Evolutionary conservation across 2,888 invertebrate genomes (phyloP).

Genomic region (Eupithecia vulgata): DNA sequence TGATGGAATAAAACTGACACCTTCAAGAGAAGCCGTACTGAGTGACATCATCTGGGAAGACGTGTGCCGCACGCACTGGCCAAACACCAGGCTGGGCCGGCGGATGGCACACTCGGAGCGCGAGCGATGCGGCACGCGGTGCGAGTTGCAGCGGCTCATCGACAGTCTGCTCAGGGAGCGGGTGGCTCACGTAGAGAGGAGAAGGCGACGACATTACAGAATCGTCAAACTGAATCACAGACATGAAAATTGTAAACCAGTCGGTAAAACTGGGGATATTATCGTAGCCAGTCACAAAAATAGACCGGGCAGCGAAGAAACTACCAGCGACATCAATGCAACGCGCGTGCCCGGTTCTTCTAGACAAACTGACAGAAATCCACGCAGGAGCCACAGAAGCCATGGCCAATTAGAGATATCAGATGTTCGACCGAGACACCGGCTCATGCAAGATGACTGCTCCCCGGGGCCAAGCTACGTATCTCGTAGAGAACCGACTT

Average conservation of each 20-base stretch:
- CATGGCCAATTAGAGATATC: conserved; percentile 58
- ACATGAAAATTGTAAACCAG: conserved; percentile 70
- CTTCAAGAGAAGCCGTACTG: conserved; percentile 77
- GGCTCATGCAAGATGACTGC: conserved; percentile 58
- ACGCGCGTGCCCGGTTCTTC: not conserved
- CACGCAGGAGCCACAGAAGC: conserved; percentile 59
- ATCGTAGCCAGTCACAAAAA: conserved; percentile 79
- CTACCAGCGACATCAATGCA: conserved; percentile 61
- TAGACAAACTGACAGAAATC: conserved; percentile 14
- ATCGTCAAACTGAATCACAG: conserved; percentile 77
- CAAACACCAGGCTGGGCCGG: conserved; percentile 71
- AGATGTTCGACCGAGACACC: conserved; percentile 52
- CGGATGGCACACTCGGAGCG: conserved; percentile 66
- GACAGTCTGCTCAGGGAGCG: conserved; percentile 74
- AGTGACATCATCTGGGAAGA: conserved; percentile 81
- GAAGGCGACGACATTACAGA: conserved; percentile 75
- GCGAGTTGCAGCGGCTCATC: conserved; percentile 74
- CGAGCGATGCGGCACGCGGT: conserved; percentile 67
- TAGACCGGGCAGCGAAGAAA: conserved; percentile 60
- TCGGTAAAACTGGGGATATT: conserved; percentile 79
- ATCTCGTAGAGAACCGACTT: conserved; percentile 63
- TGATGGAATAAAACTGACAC: conserved; percentile 78
- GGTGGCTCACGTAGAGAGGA: conserved; percentile 75
- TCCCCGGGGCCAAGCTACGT: conserved; percentile 71
- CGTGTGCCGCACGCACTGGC: conserved; percentile 80